A percentile compares a stretch with the other conserved stretches of the same genome.
These are phyloP conservation scores for Pteropus alecto DNA, from an alignment of 2,113 vertebrate species.

Conservation along the genomic window DNA sequence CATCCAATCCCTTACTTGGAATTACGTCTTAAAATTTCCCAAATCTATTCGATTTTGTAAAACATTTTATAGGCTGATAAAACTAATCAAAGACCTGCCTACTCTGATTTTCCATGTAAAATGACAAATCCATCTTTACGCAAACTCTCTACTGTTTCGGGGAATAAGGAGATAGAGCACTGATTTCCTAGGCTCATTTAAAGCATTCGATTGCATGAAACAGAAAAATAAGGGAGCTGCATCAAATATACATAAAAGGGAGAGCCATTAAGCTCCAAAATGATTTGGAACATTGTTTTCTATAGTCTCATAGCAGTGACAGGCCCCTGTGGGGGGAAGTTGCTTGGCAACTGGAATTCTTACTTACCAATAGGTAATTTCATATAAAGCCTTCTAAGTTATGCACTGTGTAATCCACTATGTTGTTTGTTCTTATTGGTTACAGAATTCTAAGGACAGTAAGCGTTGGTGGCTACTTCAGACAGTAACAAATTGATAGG, in stretches of 20 bases:
- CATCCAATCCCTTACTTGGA: neutral
- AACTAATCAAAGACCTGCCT: neutral
- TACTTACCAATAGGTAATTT: slow-evolving; percentile 60
- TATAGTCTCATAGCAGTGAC: neutral
- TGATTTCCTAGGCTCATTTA: neutral
- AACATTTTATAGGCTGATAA: neutral
- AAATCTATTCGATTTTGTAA: neutral
- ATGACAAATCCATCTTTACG: neutral
- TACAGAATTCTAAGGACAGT: slow-evolving; percentile 11
- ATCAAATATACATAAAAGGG: neutral
- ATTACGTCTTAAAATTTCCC: neutral
- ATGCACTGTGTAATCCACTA: neutral
- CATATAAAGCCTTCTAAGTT: slow-evolving; percentile 43
- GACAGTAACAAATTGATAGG: slow-evolving; percentile 15
- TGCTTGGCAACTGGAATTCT: slow-evolving; percentile 77
- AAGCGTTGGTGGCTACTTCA: slow-evolving; percentile 55
- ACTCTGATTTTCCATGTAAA: neutral
- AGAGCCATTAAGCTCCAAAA: neutral
- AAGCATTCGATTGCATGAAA: neutral
- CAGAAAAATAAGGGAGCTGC: neutral
- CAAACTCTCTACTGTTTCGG: neutral
- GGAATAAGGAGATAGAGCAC: neutral
- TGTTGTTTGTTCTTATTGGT: neutral
- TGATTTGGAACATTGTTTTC: slow-evolving; percentile 5
- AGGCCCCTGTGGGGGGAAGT: slow-evolving; percentile 37